Conservation (phyloP, 2,888 invertebrate species). For the Spatulosminthurus flaviceps region DNA sequence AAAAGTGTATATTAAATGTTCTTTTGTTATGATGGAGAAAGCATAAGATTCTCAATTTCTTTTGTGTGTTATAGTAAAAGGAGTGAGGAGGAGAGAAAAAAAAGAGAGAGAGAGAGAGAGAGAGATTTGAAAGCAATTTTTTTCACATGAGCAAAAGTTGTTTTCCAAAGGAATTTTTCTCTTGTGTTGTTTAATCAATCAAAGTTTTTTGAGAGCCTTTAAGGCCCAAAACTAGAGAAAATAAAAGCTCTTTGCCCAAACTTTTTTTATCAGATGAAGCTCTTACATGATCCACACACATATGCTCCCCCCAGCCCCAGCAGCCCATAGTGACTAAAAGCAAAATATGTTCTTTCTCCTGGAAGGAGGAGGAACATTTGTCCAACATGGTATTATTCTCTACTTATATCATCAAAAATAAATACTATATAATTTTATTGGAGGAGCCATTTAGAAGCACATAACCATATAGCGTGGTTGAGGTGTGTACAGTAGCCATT, state of each 20-base stretch:
- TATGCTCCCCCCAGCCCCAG: too few relatives aligned
- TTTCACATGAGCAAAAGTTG: conserved; percentile 12
- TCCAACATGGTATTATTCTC: too few relatives aligned
- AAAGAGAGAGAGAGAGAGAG: background rate
- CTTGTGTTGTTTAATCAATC: conserved; percentile 18
- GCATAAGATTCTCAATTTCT: background rate
- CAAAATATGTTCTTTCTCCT: too few relatives aligned
- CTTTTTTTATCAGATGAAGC: background rate
- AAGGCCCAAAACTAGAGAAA: background rate
- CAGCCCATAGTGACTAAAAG: too few relatives aligned
- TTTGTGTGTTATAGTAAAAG: background rate
- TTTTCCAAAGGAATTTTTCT: conserved; percentile 10
- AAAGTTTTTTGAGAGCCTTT: conserved; percentile 18
- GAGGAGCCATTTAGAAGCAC: too few relatives aligned
- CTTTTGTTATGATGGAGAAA: background rate
- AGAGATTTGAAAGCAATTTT: conserved; percentile 6
- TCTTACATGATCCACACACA: too few relatives aligned
- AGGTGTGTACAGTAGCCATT: too few relatives aligned
- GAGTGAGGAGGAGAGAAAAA: background rate
- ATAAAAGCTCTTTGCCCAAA: background rate
- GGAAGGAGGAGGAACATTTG: too few relatives aligned
- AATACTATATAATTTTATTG: too few relatives aligned
- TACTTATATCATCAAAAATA: too few relatives aligned
- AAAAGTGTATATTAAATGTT: too few relatives aligned
- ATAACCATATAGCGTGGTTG: too few relatives aligned